These are phyloP conservation scores for Merodon equestris DNA, from an alignment of 2,888 invertebrate species.

Conservation along the genomic window DNA sequence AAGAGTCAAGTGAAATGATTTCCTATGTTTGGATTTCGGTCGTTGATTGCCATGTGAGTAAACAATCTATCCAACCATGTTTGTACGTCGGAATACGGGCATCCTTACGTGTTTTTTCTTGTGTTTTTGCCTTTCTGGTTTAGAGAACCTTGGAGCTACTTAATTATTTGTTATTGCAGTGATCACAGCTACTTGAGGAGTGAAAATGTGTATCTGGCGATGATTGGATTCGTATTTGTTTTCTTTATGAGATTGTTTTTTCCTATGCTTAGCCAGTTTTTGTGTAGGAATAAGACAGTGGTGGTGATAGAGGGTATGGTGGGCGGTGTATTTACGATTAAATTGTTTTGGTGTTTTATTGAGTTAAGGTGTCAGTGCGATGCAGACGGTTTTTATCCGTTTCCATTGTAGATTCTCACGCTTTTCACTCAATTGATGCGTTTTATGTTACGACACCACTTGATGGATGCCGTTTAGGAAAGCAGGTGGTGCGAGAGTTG, in stretches of 20 bases:
- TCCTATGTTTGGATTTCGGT: slow-evolving; percentile 58
- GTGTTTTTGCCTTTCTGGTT: slow-evolving; percentile 23
- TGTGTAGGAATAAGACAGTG: too few species aligned
- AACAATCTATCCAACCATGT: slow-evolving; percentile 47
- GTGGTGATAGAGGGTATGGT: too few species aligned
- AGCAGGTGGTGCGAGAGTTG: too few species aligned
- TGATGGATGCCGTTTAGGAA: too few species aligned
- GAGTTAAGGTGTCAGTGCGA: slow-evolving; percentile 31
- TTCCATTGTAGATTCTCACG: slow-evolving; percentile 33
- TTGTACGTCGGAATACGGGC: slow-evolving; percentile 16
- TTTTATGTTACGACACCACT: not conserved
- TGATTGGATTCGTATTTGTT: slow-evolving; percentile 35
- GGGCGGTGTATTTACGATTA: slow-evolving; percentile 12
- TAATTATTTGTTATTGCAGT: slow-evolving; percentile 62
- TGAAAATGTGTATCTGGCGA: slow-evolving; percentile 22
- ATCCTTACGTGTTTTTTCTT: slow-evolving; percentile 36
- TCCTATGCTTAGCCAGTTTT: slow-evolving; percentile 19
- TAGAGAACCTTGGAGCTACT: slow-evolving; percentile 50
- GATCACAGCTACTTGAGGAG: slow-evolving; percentile 66
- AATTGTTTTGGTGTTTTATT: slow-evolving; percentile 29
- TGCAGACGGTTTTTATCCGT: slow-evolving; percentile 8
- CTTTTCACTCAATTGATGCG: slow-evolving; percentile 19
- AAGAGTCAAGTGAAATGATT: slow-evolving; percentile 43
- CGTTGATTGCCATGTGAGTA: slow-evolving; percentile 68
- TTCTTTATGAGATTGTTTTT: slow-evolving; percentile 24